Evolutionary conservation across 2,113 vertebrate genomes (phyloP), one percentile per base, ranked within the genome.

Genomic region (Phylloscopus trochiloides): DNA sequence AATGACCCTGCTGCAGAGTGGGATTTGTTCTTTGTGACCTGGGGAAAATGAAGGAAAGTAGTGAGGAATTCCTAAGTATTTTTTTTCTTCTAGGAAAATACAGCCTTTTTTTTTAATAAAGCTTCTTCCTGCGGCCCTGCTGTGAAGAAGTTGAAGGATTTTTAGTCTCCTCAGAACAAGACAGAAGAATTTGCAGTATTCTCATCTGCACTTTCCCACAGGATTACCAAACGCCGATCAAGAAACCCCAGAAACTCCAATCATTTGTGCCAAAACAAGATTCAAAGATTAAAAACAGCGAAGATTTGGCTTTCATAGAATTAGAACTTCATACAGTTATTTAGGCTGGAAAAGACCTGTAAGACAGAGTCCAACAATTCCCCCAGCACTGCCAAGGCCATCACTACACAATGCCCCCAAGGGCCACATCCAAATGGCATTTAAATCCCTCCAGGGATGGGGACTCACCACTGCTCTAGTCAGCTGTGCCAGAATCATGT

Each of bases 391-490:
- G 17, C 7, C 38, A 25, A 34, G 9, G 16, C 19, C 52, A 52
- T n/a, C 52, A 45, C 9, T 14, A 1, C 2, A 5, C 38, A 22
- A 7, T 14, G 20, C 25, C 16, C 38, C 38, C 19, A 21, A 8
- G 4, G 0, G 24, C 38, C 54, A 40, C 38, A 47, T 31, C 38
- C n/a, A 59, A 24, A 36, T 0, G 1, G 29, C 5, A 14, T 74
- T 67, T 34, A 31, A 61, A 52, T 0, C 12, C n/a, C 7, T 14
- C 7, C 52, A 47, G 38, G 43, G 9, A 25, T 31, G n/a, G 24
- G 16, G 7, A 81, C 5, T 25, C 38, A 51, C 0, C 24, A 16
- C 24, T 67, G 28, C 28, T 24, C 24, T 47, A 38, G 32, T 18
- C 15, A 45, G 12, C 57, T 38, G 19, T 24, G 38, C 14, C 45